Percentiles rank a stretch among this genome's conserved stretches.
Conservation (phyloP, 2,113 vertebrate genomes). For the Paralichthys olivaceus region DNA sequence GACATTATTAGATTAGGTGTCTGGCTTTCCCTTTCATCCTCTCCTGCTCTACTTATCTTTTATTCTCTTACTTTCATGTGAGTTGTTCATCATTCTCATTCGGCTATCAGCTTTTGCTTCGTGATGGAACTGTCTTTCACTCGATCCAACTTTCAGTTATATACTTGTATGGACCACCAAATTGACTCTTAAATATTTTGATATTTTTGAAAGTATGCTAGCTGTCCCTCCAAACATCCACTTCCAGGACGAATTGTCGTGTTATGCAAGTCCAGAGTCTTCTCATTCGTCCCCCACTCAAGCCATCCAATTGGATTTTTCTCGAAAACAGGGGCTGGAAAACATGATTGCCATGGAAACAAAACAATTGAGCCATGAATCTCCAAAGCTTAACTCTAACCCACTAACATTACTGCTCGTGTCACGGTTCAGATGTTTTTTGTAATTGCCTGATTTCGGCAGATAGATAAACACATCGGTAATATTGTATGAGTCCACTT, state of each 20-base stretch:
- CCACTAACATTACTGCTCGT: neutral
- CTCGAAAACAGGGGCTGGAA: conserved; percentile 3
- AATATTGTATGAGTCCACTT: neutral
- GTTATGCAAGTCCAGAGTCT: neutral
- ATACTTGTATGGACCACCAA: neutral
- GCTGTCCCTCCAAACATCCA: neutral
- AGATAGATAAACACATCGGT: neutral
- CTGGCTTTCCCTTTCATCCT: conserved; percentile 8
- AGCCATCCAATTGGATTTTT: neutral
- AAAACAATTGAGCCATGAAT: conserved; percentile 17
- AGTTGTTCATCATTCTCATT: neutral
- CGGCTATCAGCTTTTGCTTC: neutral
- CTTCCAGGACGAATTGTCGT: neutral
- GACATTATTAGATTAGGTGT: conserved; percentile 42
- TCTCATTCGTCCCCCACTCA: neutral
- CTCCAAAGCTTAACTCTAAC: neutral
- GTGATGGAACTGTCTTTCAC: neutral
- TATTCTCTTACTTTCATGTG: neutral
- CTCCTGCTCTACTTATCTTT: conserved; percentile 16
- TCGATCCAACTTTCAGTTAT: neutral
- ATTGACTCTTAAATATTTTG: neutral
- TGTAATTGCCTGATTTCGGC: neutral
- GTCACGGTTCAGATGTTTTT: neutral
- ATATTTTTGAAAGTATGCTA: neutral
- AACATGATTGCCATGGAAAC: neutral